These are phyloP conservation scores for Rhynchomys soricoides DNA, from an alignment of 2,113 vertebrate genomes.

Conservation along the genomic window DNA sequence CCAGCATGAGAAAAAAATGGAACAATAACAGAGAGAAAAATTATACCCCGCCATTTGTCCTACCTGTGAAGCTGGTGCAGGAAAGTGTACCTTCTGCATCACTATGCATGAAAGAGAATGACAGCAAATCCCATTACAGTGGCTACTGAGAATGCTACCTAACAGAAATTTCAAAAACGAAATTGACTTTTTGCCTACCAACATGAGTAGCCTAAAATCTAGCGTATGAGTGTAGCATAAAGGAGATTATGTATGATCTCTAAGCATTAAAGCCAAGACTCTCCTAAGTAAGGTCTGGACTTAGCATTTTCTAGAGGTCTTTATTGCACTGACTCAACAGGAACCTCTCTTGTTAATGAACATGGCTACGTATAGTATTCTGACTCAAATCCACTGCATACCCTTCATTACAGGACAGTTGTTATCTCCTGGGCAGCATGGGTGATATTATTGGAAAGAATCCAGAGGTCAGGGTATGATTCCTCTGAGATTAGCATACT, in stretches of 20 bases:
- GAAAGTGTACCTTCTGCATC: rapidly evolving
- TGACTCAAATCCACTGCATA: background rate
- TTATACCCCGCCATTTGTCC: background rate
- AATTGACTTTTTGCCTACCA: background rate
- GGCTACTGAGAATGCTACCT: background rate
- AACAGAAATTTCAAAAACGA: no score
- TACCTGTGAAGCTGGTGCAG: background rate
- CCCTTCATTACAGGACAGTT: rapidly evolving
- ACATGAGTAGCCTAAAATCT: background rate
- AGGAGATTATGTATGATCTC: background rate
- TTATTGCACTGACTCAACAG: background rate
- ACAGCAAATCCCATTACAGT: background rate
- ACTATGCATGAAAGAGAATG: no score
- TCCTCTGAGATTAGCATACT: background rate
- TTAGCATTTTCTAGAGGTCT: background rate
- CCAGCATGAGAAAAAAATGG: background rate
- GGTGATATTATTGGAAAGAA: background rate
- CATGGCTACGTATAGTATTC: background rate
- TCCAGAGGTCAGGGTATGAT: background rate
- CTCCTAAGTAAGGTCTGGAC: background rate
- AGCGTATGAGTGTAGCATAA: background rate
- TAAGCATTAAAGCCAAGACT: background rate
- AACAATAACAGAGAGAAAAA: background rate
- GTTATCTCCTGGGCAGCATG: background rate
- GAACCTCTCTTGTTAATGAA: background rate